Evolutionary conservation across 2,113 vertebrate species (phyloP), one percentile per base, ranked within the genome.

Genomic region (Bubo blakistoni): DNA sequence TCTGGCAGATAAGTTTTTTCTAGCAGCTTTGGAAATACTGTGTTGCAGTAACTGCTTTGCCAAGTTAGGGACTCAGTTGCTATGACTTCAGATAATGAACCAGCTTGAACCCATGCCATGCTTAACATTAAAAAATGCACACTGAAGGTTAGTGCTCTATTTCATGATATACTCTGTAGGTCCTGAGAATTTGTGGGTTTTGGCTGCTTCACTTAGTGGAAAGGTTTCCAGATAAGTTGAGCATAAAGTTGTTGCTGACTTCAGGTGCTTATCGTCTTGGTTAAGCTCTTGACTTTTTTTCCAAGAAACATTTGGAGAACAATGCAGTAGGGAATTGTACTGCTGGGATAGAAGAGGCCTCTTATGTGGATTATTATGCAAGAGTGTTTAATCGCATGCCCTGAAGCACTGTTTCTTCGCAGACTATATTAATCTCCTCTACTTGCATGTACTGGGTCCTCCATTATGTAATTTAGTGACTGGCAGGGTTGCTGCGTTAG

Each of bases 381-480:
- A 91, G 87, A 83, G 59, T 67, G 54, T 90, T 94, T 94, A 95
- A 92, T 96, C 34, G 1, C 36, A 55, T 94, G 78, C 86, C 95
- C 92, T 65, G 92, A 73, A 87, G 91, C 91, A 66, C 52, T 58
- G 61, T 92, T 96, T 96, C 91, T 92, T 92, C 71, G 72, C 88
- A 80, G 94, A 85, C 81, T 82, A 24, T 67, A 87, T 94, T 95
- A 94, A 87, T 95, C 89, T 94, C 61, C 38, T 94, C 81, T 52
- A 16, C 88, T 92, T 62, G 66, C 74, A 70, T 95, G 96, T 95
- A 1, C 73, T 88, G 89, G 55, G 58, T 85, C 66, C 89, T 93
- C 84, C 80, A 55, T 97, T 93, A 94, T 95, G 89, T 97, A 92
- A 91, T 73, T 63, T 66, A 88, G 83, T 62, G 94, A 82, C 88